Conservation (phyloP, 2,797 vertebrate species). For the Trachops cirrhosus region DNA sequence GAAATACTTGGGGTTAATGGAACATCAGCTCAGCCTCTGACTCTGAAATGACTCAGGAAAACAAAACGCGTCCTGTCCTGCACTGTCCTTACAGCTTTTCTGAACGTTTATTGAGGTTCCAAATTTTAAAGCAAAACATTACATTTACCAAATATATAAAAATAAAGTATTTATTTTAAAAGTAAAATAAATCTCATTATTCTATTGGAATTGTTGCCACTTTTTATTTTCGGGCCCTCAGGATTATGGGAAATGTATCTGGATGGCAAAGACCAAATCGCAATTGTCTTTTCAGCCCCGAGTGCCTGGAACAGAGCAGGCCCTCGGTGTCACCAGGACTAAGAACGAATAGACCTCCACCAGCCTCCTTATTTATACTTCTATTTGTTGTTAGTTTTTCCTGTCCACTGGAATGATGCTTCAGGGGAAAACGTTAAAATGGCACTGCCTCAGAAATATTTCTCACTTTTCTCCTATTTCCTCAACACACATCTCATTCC, state of each 20-base stretch:
- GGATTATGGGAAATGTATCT: neutral
- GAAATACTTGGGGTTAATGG: neutral
- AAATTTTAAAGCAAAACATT: neutral
- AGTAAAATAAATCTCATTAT: neutral
- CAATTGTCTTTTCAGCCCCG: neutral
- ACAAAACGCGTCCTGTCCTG: neutral
- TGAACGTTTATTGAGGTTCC: neutral
- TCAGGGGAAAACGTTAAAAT: neutral
- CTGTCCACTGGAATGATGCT: neutral
- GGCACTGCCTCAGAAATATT: neutral
- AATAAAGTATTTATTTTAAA: neutral
- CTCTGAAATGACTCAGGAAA: neutral
- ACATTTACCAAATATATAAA: neutral
- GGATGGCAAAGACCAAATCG: neutral
- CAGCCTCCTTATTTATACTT: neutral
- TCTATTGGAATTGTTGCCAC: neutral
- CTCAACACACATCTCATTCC: neutral
- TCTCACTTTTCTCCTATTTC: neutral
- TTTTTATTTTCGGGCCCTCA: neutral
- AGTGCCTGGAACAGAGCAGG: neutral
- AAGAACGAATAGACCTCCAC: accelerated
- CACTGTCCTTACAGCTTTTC: neutral
- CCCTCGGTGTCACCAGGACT: neutral
- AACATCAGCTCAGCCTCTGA: neutral
- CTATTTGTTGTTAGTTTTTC: neutral